Conservation (phyloP, 2,797 vertebrate genomes). For the Megaceryle alcyon region DNA sequence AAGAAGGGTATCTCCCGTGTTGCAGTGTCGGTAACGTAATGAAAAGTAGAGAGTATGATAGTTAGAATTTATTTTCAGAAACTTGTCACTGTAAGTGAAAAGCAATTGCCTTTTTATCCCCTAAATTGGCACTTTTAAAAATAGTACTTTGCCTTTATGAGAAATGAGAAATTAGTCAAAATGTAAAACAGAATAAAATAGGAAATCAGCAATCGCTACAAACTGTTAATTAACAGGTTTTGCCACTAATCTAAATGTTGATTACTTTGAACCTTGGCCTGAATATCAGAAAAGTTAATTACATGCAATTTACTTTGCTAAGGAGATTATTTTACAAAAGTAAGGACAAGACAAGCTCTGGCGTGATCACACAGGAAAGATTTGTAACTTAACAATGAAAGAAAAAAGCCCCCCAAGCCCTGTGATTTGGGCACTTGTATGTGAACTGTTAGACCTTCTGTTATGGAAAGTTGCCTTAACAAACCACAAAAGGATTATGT, state of each 20-base stretch:
- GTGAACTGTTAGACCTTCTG: background rate
- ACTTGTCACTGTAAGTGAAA: background rate
- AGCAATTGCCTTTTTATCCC: background rate
- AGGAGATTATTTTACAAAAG: background rate
- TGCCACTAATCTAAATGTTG: background rate
- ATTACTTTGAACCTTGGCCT: constrained; percentile 32
- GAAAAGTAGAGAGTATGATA: background rate
- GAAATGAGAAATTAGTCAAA: background rate
- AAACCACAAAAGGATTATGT: background rate
- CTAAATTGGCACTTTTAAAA: background rate
- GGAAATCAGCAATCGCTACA: background rate
- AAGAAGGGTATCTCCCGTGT: background rate
- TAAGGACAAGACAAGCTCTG: constrained; percentile 17
- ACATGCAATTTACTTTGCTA: background rate
- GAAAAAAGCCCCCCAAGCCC: background rate
- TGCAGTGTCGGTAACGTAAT: background rate
- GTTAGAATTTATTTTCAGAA: background rate
- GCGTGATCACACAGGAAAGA: background rate
- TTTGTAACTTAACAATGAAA: background rate
- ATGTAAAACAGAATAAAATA: background rate
- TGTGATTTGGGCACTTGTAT: background rate
- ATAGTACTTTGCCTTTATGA: background rate
- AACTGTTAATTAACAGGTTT: background rate
- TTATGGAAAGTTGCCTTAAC: background rate
- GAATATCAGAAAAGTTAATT: constrained; percentile 30